Evolutionary conservation across 1,140 invertebrate genomes (phyloP).

Genomic region (Drosophila kepulauana): DNA sequence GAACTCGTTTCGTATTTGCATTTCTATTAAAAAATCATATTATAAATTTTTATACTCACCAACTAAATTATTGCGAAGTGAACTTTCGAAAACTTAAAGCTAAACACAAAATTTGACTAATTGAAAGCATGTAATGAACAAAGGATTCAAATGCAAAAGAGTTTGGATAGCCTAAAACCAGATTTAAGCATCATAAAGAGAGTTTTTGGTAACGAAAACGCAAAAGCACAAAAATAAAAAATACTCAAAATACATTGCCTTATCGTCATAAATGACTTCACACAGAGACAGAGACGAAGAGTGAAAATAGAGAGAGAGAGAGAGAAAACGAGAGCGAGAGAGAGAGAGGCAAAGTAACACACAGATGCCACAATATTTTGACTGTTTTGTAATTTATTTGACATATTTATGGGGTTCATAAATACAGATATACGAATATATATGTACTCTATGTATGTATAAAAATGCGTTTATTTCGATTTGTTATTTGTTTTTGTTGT

Average conservation of each 20-base stretch:
- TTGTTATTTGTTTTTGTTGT: slow-evolving; percentile 52
- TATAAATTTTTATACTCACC: too few relatives aligned
- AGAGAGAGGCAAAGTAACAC: slow-evolving; percentile 30
- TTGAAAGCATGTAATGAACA: background rate
- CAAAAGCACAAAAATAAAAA: background rate
- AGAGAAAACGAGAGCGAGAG: background rate
- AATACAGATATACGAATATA: slow-evolving; percentile 65
- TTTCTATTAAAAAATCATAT: too few relatives aligned
- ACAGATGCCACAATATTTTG: slow-evolving; percentile 79
- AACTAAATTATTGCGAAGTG: too few relatives aligned
- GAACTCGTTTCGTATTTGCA: too few relatives aligned
- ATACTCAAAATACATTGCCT: slow-evolving; percentile 33
- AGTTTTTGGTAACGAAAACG: background rate
- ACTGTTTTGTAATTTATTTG: slow-evolving; percentile 81
- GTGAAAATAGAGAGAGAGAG: background rate
- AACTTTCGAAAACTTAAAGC: slow-evolving; percentile 4
- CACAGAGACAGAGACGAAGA: slow-evolving; percentile 26
- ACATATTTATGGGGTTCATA: slow-evolving; percentile 82
- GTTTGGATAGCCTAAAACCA: slow-evolving; percentile 15
- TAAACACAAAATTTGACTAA: background rate
- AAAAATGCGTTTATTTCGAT: slow-evolving; percentile 80
- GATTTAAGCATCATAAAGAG: slow-evolving; percentile 14
- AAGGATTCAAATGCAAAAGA: slow-evolving; percentile 23
- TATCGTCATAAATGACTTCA: slow-evolving; percentile 64
- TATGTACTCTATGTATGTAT: slow-evolving; percentile 31